phyloP scores from a whole-genome alignment of 2,113 vertebrate genomes.

The Puma concolor region DNA sequence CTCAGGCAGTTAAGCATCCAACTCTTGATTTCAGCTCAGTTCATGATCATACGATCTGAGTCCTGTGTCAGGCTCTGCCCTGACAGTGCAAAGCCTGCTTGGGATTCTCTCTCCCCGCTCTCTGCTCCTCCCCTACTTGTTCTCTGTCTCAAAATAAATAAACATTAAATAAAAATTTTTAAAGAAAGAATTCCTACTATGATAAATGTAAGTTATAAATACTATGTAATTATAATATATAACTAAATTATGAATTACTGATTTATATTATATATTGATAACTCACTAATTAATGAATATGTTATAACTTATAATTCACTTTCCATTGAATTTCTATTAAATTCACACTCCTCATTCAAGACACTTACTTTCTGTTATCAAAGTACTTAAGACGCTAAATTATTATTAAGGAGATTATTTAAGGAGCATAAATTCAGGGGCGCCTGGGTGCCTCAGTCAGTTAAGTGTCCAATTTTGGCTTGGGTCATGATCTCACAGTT shows the following conservation, averaged over 20 bases:
- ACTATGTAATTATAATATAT: neutral
- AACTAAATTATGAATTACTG: neutral
- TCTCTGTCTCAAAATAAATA: too few relatives aligned
- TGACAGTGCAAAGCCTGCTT: too few relatives aligned
- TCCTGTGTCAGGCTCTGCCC: too few relatives aligned
- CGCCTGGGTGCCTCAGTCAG: too few relatives aligned
- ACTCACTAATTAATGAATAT: neutral
- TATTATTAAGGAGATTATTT: neutral
- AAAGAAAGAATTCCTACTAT: neutral
- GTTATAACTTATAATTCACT: neutral
- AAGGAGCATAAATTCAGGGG: neutral
- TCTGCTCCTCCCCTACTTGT: too few relatives aligned
- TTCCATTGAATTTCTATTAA: conserved; percentile 8
- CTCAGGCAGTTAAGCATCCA: too few relatives aligned
- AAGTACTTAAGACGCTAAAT: neutral
- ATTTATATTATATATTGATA: neutral
- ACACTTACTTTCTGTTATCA: neutral
- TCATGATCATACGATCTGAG: too few relatives aligned
- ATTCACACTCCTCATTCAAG: neutral
- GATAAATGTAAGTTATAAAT: neutral
- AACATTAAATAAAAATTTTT: too few relatives aligned
- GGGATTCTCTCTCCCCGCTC: too few relatives aligned
- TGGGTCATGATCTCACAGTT: too few relatives aligned
- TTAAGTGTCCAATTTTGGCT: too few relatives aligned
- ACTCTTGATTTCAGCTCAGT: too few relatives aligned